Percentiles rank a stretch among this genome's conserved stretches.
These are phyloP conservation scores for Dipodomys merriami DNA, from an alignment of 2,113 vertebrate species.

Conservation along the genomic window DNA sequence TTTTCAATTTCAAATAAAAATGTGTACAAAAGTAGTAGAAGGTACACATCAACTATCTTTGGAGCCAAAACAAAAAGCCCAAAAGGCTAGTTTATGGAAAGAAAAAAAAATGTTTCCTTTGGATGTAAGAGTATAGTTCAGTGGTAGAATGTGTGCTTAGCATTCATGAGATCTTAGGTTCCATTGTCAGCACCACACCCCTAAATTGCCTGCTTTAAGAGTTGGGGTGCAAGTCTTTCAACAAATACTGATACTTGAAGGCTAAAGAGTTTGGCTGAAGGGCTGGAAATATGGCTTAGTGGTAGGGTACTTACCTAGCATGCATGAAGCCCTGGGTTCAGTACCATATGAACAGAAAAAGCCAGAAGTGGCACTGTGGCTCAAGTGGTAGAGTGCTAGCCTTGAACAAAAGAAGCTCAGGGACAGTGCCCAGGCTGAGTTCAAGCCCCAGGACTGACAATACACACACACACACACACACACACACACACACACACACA, in stretches of 20 bases:
- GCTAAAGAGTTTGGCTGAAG: neutral
- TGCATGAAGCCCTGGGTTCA: no score
- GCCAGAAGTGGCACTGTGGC: no score
- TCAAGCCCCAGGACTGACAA: no score
- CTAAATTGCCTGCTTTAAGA: neutral
- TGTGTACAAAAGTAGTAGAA: neutral
- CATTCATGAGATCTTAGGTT: neutral
- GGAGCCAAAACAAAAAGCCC: neutral
- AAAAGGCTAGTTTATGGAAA: neutral
- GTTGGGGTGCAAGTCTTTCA: neutral
- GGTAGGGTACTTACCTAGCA: no score
- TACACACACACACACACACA: no score
- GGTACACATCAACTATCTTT: neutral
- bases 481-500: no score
- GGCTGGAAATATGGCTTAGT: no score
- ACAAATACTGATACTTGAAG: neutral
- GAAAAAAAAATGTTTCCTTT: neutral
- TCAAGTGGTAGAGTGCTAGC: no score
- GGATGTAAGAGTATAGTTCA: neutral
- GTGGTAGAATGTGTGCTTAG: no score
- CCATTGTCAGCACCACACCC: neutral
- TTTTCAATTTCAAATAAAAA: slow-evolving; percentile 28
- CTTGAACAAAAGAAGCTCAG: no score
- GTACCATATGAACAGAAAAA: no score
- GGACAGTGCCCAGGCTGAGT: no score